Base-by-base conservation (phyloP, 2,888 invertebrate genomes). In the Hydropsyche betteni region DNA sequence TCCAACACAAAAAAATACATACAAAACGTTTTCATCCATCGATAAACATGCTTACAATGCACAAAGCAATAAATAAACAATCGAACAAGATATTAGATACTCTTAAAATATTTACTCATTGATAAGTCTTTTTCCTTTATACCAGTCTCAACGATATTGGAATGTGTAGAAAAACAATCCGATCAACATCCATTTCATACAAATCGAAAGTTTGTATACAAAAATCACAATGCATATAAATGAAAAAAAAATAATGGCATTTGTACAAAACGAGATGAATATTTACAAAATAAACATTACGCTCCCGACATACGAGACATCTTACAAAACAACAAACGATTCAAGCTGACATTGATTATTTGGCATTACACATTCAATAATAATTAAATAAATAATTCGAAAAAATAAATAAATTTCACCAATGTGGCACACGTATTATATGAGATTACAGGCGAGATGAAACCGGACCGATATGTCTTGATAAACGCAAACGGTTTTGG, bases 71-170 rank as follows among this genome's bases (percentile, higher is more conserved):
- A 55, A 55, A 55, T 14, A 55, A 55, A 55, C 16, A 55, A 55
- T 55, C 16, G 12, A 55, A 55, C n/a, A 55, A 12, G n/a, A 14
- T 16, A 55, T 55, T n/a, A 55, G 10, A 55, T 10, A 55, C 16
- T 16, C n/a, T 10, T n/a, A n/a, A 16, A 51, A 51, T 51, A 55
- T 55, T 55, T 16, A n/a, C 16, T 55, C 55, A 16, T 16, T 55
- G 55, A 55, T 61, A 64, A 64, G 64, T 64, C 64, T 64, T 64
- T 24, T 33, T 12, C 36, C 10, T 36, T 64, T 64, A 64, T 8
- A 44, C n/a, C 51, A 69, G 69, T 69, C 69, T 69, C 51, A 50
- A 69, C 12, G 10, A 68, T 44, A 69, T 50, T 69, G 44, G 51
- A 44, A 69, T 69, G 51, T 33, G 38, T 10, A 68, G 24, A 14